Conservation (phyloP, 2,888 invertebrate species). For the Thereva unica region DNA sequence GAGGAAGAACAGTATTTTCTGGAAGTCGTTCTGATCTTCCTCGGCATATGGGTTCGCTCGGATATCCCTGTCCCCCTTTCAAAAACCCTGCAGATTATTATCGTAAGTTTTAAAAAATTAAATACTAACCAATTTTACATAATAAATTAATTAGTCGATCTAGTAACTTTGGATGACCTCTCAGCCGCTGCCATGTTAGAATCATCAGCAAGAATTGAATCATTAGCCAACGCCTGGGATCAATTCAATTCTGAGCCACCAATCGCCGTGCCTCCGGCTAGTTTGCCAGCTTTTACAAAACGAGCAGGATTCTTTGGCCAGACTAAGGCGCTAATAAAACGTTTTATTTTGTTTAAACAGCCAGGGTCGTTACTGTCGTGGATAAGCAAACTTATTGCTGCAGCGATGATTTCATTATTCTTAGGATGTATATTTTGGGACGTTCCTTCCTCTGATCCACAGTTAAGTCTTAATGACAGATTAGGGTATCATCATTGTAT, state of each 20-base stretch:
- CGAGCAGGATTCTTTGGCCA: constrained; percentile 71
- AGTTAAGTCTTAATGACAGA: constrained; percentile 74
- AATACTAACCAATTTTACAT: neutral
- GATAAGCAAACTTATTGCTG: constrained; percentile 75
- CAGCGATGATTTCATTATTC: constrained; percentile 80
- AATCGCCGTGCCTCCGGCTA: constrained; percentile 73
- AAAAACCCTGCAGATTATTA: constrained; percentile 98
- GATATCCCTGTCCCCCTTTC: constrained; percentile 94
- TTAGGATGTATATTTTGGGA: constrained; percentile 91
- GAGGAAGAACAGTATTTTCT: constrained; percentile 89
- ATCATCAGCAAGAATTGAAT: constrained; percentile 90
- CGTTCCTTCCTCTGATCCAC: constrained; percentile 74
- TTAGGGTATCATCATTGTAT: constrained; percentile 86
- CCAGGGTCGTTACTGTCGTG: constrained; percentile 81
- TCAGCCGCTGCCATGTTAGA: constrained; percentile 94
- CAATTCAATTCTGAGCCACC: constrained; percentile 60
- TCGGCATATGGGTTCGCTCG: constrained; percentile 85
- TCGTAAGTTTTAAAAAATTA: constrained; percentile 63
- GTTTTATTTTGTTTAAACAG: constrained; percentile 73
- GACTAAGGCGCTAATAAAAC: constrained; percentile 67
- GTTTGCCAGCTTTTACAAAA: constrained; percentile 68
- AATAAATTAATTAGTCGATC: constrained; percentile 70
- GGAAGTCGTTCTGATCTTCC: constrained; percentile 88
- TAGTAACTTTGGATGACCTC: constrained; percentile 90
- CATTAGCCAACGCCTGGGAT: constrained; percentile 75